phyloP scores from a whole-genome alignment of 1,140 invertebrate species.

The Trichonephila clavipes region DNA sequence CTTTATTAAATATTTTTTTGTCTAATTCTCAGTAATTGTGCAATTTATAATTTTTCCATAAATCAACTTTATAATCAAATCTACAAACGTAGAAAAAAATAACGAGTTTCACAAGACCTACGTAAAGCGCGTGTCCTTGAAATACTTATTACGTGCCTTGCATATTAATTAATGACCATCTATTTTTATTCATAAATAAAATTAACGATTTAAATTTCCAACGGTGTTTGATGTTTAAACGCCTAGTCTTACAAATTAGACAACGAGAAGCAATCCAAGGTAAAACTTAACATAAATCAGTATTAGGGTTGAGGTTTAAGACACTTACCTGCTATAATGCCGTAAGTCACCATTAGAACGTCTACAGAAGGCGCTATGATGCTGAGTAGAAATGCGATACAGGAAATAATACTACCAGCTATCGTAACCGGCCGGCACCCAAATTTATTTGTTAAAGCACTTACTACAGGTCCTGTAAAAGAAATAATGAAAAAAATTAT shows the following conservation, averaged over 20 bases:
- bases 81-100: not conserved
- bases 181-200: not conserved
- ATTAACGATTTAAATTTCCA: not conserved
- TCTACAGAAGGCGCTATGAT: slow-evolving; percentile 92
- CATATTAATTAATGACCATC: not conserved
- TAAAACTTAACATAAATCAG: not conserved
- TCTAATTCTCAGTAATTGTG: too few relatives aligned
- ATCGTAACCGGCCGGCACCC: slow-evolving; percentile 96
- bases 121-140: not conserved
- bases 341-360: slow-evolving; percentile 96
- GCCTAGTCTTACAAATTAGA: not conserved
- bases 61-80: not conserved
- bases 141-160: not conserved
- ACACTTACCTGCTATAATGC: slow-evolving; percentile 91
- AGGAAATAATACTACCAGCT: slow-evolving; percentile 91
- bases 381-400: slow-evolving; percentile 92
- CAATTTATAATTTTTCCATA: not conserved
- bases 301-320: not conserved
- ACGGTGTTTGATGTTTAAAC: not conserved
- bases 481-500: not conserved
- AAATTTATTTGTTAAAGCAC: slow-evolving; percentile 96
- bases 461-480: slow-evolving; percentile 92
- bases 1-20: too few relatives aligned
- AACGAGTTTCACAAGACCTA: not conserved
- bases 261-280: not conserved